Evolutionary conservation across 2,113 vertebrate genomes (phyloP).

Genomic region (Pygoscelis adeliae): DNA sequence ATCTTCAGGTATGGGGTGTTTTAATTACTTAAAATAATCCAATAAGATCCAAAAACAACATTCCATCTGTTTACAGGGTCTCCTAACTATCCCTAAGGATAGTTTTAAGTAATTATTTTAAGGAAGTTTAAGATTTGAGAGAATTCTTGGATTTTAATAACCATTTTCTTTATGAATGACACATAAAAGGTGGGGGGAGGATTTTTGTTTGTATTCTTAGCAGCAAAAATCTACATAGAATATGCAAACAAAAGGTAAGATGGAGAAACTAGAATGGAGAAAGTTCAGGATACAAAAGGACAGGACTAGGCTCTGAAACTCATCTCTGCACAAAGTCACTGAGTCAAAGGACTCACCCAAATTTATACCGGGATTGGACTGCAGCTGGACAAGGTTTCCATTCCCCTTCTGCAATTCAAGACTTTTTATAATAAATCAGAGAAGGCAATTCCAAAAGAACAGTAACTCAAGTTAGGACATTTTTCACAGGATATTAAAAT

Average conservation of each 20-base stretch:
- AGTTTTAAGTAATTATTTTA: background rate
- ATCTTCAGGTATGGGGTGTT: background rate
- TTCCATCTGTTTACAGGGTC: background rate
- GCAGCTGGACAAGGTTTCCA: background rate
- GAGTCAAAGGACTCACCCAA: background rate
- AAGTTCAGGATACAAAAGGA: background rate
- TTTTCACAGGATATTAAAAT: background rate
- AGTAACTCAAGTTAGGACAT: background rate
- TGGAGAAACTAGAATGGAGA: background rate
- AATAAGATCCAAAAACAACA: background rate
- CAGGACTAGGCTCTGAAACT: background rate
- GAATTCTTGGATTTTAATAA: background rate
- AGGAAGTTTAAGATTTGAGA: background rate
- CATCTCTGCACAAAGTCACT: background rate
- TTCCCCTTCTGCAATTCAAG: background rate
- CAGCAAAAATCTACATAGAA: background rate
- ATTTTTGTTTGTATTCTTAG: background rate
- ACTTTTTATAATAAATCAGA: background rate
- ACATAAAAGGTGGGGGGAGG: rapidly evolving
- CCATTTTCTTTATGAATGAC: background rate
- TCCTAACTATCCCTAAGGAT: background rate
- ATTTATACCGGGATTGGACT: background rate
- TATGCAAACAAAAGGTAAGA: background rate
- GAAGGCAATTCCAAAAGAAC: background rate
- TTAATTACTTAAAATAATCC: background rate